phyloP scores from a whole-genome alignment of 1,140 invertebrate genomes.

The Drosophila novamexicana region DNA sequence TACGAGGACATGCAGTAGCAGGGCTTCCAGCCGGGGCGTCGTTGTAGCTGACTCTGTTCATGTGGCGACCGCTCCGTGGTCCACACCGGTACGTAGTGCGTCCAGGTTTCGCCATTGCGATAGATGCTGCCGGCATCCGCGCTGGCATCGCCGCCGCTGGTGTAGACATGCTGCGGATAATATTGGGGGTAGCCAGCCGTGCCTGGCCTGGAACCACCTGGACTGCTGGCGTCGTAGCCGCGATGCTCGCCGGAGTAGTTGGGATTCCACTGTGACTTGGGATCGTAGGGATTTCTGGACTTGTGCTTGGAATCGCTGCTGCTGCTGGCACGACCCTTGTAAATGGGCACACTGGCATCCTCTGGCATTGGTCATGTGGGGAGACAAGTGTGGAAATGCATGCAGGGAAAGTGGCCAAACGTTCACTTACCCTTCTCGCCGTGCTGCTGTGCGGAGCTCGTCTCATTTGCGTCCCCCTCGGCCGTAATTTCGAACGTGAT shows the following conservation, averaged over 20 bases:
- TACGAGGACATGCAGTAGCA: slow-evolving; percentile 76
- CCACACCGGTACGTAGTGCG: slow-evolving; percentile 78
- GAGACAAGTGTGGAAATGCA: neutral
- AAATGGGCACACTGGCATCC: slow-evolving; percentile 82
- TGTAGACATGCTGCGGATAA: slow-evolving; percentile 66
- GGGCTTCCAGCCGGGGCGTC: slow-evolving; percentile 74
- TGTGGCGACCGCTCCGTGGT: slow-evolving; percentile 74
- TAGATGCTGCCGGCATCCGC: slow-evolving; percentile 49
- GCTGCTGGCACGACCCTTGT: slow-evolving; percentile 68
- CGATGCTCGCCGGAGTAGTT: slow-evolving; percentile 68
- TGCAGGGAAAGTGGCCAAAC: slow-evolving; percentile 20
- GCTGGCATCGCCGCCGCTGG: slow-evolving; percentile 21
- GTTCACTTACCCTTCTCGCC: slow-evolving; percentile 72
- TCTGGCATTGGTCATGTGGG: slow-evolving; percentile 36
- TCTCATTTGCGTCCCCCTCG: slow-evolving; percentile 76
- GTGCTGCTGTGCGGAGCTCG: slow-evolving; percentile 73
- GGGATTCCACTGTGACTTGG: slow-evolving; percentile 78
- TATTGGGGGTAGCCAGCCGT: slow-evolving; percentile 54
- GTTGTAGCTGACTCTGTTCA: slow-evolving; percentile 60
- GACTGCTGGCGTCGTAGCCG: slow-evolving; percentile 39
- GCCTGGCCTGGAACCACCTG: slow-evolving; percentile 29
- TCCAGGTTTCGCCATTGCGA: slow-evolving; percentile 71
- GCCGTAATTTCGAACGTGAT: slow-evolving; percentile 84
- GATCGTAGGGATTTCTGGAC: slow-evolving; percentile 61
- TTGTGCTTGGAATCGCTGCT: slow-evolving; percentile 62